Percentiles rank a stretch among this genome's conserved stretches.
phyloP scores from a whole-genome alignment of 2,888 invertebrate genomes.

The Cephus spinipes region DNA sequence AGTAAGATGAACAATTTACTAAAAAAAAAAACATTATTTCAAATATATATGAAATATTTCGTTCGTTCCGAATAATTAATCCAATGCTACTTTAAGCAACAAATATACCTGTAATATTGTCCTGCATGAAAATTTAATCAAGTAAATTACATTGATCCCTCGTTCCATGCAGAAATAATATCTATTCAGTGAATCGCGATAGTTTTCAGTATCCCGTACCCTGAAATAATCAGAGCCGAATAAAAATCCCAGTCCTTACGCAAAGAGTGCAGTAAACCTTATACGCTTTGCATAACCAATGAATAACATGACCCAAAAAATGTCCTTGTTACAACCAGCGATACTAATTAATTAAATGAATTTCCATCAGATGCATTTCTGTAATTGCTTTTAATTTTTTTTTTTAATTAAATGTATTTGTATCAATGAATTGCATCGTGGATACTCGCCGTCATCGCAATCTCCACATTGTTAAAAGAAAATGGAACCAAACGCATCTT shows the following conservation, averaged over 20 bases:
- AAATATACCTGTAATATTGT: no score
- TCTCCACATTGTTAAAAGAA: not conserved
- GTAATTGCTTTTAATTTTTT: not conserved
- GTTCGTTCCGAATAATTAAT: no score
- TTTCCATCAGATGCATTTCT: not conserved
- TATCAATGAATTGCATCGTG: not conserved
- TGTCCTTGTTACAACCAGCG: not conserved
- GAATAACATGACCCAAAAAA: not conserved
- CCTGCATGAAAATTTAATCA: no score
- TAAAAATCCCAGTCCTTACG: not conserved
- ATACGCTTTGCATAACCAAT: not conserved
- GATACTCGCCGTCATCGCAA: not conserved
- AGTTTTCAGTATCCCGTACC: no score
- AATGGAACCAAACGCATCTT: not conserved
- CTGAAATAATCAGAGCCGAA: not conserved
- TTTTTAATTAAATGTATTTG: not conserved
- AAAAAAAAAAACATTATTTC: no score
- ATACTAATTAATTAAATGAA: not conserved
- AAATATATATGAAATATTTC: no score
- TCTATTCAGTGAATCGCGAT: no score
- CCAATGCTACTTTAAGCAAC: no score
- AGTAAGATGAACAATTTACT: no score
- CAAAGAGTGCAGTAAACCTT: not conserved
- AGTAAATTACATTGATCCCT: no score
- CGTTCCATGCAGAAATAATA: no score